A percentile compares a stretch with the other conserved stretches of the same genome.
Conservation (phyloP, 2,113 vertebrate genomes). For the Ailurus styani region DNA sequence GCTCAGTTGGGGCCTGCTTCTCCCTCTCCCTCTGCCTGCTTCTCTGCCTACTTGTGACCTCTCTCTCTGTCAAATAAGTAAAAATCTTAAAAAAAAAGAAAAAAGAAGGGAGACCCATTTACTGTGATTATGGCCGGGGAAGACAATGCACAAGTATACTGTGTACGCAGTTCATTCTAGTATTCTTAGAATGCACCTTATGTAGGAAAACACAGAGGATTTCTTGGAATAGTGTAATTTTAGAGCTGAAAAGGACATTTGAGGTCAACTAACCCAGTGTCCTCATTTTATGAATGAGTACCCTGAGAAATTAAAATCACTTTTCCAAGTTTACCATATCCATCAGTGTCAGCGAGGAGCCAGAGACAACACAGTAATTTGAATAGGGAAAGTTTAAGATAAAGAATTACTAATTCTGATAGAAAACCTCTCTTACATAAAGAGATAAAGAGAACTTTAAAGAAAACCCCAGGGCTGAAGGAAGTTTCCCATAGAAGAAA, state of each 20-base stretch:
- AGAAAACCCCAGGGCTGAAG: background rate
- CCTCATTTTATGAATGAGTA: conserved; percentile 14
- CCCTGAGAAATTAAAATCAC: conserved; percentile 1
- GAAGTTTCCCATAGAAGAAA: background rate
- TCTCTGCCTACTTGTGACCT: too few relatives aligned
- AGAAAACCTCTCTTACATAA: background rate
- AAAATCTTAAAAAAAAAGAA: too few relatives aligned
- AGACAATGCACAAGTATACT: background rate
- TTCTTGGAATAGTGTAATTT: background rate
- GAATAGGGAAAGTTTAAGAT: background rate
- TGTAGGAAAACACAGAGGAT: background rate
- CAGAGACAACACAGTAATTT: background rate
- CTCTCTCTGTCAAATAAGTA: too few relatives aligned
- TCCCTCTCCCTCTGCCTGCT: too few relatives aligned
- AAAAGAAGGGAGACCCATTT: background rate
- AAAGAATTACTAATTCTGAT: background rate
- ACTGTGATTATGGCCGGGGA: background rate
- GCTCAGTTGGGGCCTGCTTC: too few relatives aligned
- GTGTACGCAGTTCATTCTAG: background rate
- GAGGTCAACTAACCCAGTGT: background rate
- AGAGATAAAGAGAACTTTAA: background rate
- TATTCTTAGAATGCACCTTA: background rate
- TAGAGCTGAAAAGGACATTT: background rate
- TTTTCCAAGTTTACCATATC: background rate
- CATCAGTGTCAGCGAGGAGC: background rate